A percentile compares a stretch with the other conserved stretches of the same genome.
Evolutionary conservation across 2,888 invertebrate genomes (phyloP).

Genomic region (Drosophila neonasuta): DNA sequence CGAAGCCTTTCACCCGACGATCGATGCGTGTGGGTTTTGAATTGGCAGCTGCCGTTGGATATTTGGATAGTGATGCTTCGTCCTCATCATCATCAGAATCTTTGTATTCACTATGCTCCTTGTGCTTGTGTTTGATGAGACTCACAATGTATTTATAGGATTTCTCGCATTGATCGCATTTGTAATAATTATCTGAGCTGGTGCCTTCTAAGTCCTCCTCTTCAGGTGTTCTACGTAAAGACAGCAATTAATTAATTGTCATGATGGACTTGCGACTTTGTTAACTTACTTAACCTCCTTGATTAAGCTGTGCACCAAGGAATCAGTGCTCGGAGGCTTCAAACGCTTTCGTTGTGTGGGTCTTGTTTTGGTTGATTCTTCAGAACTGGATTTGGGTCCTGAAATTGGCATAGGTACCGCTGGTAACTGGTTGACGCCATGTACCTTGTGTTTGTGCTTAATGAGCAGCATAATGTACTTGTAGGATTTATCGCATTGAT

Average conservation of each 20-base stretch:
- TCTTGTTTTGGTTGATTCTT: not conserved
- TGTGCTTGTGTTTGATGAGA: slow-evolving; percentile 61
- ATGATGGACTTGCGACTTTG: not conserved
- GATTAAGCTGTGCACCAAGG: slow-evolving; percentile 60
- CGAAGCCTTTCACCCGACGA: slow-evolving; percentile 59
- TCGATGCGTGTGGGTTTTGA: slow-evolving; percentile 59
- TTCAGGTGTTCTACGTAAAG: slow-evolving; percentile 44
- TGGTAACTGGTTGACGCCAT: slow-evolving; percentile 43
- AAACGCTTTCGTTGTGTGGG: slow-evolving; percentile 8
- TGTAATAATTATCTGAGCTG: slow-evolving; percentile 56
- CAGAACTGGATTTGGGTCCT: slow-evolving; percentile 1
- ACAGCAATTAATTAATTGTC: not conserved
- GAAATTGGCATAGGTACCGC: slow-evolving; percentile 20
- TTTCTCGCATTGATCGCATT: slow-evolving; percentile 62
- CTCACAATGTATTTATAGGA: slow-evolving; percentile 64
- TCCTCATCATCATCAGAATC: slow-evolving; percentile 50
- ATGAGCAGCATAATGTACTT: slow-evolving; percentile 60
- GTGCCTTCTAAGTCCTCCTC: slow-evolving; percentile 50
- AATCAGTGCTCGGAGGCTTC: slow-evolving; percentile 43
- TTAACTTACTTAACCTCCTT: slow-evolving; percentile 51
- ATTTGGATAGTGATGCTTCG: slow-evolving; percentile 34
- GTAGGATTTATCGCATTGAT: slow-evolving; percentile 61
- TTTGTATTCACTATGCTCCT: slow-evolving; percentile 45
- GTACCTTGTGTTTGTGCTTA: slow-evolving; percentile 53
- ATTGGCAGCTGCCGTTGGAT: slow-evolving; percentile 7